Evolutionary conservation across 2,888 invertebrate species (phyloP), one percentile per base, ranked within the genome.

Genomic region (Eristalis intricaria): DNA sequence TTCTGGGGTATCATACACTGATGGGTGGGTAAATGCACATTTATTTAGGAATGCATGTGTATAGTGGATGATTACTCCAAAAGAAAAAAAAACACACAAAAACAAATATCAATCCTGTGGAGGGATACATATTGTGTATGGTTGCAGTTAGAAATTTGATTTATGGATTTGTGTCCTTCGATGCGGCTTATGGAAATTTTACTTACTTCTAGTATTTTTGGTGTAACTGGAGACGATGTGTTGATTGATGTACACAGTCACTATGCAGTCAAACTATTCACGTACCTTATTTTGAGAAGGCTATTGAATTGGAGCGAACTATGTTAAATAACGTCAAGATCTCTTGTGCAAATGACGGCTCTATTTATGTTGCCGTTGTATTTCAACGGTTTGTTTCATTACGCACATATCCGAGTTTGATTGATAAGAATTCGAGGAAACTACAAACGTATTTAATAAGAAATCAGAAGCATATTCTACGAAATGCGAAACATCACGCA

Each of bases 91-190:
- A 11, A 58, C 26, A 19, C n/a, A n/a, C n/a, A n/a, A n/a, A n/a
- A n/a, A n/a, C n/a, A 63, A 43, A 43, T 81, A 60, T 65, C 61
- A 74, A 86, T 86, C 83, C 65, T 86, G 64, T 74, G 65, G 64
- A 11, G 61, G 38, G 82, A 79, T 65, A 60, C 29, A n/a, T 35
- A 35, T 11, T 11, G 2, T 8, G 4, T 35, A 4, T 11, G n/a
- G 19, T 8, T 50, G 19, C 50, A 50, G 50, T 8, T 50, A 50
- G 19, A 50, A 13, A 32, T 32, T 38, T 38, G 38, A 11, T 38
- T 38, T 38, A 13, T 38, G 13, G 13, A 8, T 13, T 38, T 38
- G 3, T 13, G 38, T 50, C n/a, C 15, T 43, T n/a, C n/a, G n/a
- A 40, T 15, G 40, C 4, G 15, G 19, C n/a, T 7, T n/a, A 50